phyloP scores from a whole-genome alignment of 2,797 vertebrate genomes.

The Poecile montanus region DNA sequence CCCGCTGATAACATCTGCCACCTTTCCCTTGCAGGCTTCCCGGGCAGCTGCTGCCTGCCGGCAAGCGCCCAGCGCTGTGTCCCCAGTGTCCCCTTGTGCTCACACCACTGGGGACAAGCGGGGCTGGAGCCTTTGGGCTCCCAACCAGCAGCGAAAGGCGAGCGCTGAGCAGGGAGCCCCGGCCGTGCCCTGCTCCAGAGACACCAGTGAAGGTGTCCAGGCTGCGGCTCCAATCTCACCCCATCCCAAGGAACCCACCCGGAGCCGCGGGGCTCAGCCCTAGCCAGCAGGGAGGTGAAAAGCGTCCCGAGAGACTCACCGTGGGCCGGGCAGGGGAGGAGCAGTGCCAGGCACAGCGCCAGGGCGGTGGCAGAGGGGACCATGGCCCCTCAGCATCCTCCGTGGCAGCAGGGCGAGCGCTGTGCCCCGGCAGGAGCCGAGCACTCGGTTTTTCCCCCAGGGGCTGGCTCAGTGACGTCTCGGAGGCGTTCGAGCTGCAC shows the following conservation, averaged over 20 bases:
- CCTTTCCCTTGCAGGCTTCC: background rate
- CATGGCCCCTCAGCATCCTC: constrained; percentile 51
- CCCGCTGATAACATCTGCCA: background rate
- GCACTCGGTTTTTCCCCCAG: constrained; percentile 39
- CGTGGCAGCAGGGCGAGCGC: background rate
- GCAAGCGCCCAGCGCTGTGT: accelerated
- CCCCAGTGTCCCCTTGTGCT: accelerated
- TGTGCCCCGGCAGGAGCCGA: background rate
- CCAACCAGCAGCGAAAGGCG: accelerated
- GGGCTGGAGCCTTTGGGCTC: background rate
- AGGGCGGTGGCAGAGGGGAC: background rate
- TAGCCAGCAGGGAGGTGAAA: accelerated
- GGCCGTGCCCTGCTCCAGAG: background rate
- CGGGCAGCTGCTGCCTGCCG: background rate
- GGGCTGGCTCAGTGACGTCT: constrained; percentile 61
- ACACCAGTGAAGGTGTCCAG: accelerated
- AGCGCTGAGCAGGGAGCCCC: background rate
- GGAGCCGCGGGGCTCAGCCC: accelerated
- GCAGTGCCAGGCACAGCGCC: background rate
- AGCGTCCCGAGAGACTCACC: background rate
- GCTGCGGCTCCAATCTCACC: background rate
- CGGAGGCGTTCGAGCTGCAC: background rate
- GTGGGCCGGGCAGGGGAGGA: accelerated
- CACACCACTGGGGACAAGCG: accelerated
- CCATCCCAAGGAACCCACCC: accelerated